Conservation (phyloP, 1,140 invertebrate species). For the Lucilia cuprina region DNA sequence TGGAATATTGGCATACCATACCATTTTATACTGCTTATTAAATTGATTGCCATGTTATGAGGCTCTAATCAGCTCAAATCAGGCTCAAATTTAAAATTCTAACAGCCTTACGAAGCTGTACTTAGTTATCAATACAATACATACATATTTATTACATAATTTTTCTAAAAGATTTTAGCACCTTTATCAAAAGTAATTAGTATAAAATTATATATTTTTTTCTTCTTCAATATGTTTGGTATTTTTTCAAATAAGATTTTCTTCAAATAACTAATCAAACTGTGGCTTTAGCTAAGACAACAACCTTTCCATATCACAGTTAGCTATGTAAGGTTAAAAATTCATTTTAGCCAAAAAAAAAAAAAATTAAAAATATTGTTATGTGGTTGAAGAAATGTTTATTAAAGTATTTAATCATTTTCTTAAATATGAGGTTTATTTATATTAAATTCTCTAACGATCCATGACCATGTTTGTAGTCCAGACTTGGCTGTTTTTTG, state of each 20-base stretch:
- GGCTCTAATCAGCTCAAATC: conserved; percentile 42
- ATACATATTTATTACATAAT: too few species aligned
- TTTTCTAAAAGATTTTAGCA: too few species aligned
- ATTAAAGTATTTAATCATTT: conserved; percentile 30
- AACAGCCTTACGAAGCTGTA: neutral
- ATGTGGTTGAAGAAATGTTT: neutral
- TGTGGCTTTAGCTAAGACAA: neutral
- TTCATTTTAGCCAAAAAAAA: too few species aligned
- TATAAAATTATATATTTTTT: too few species aligned
- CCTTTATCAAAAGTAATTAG: too few species aligned
- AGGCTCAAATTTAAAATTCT: neutral
- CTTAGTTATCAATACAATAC: neutral
- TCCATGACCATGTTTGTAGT: neutral
- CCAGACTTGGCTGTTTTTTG: neutral
- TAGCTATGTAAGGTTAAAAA: neutral
- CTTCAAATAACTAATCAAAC: neutral
- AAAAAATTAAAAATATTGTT: neutral
- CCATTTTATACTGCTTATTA: conserved; percentile 38
- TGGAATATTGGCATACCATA: conserved; percentile 8
- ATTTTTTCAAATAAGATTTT: too few species aligned
- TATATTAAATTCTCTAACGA: neutral
- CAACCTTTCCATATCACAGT: neutral
- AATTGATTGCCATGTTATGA: conserved; percentile 43
- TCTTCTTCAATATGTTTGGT: too few species aligned
- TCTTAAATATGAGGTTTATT: conserved; percentile 9